Evolutionary conservation across 2,888 invertebrate species (phyloP), one percentile per base, ranked within the genome.

Genomic region (Troides aeacus): DNA sequence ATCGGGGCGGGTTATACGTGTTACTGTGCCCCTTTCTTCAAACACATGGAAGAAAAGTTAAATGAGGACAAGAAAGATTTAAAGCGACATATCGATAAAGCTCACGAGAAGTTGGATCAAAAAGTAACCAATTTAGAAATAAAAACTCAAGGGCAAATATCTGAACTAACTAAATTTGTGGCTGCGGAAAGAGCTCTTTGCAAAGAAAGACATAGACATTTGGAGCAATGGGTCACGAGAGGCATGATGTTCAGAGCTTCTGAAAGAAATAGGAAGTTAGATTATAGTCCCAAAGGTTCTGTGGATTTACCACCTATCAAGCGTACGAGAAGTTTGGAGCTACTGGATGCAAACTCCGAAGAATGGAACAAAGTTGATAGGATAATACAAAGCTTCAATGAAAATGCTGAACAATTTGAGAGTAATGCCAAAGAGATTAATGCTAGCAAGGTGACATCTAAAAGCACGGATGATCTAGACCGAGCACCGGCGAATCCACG

Each of bases 1-100:
- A 96, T 98, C n/a, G 98, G 98, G 0, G 96, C 97, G 2, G 97
- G 98, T 0, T 97, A 97, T 84, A 97, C 97, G 0, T 98, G 98
- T 86, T 97, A 97, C 82, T 99, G 99, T 83, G 97, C 97, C 0
- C 98, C 98, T 0, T 96, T 98, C 85, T 96, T 98, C 82, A 95
- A 96, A 73, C 97, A 97, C 75, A 95, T 98, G 88, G 97, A 98
- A 82, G 95, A 97, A 57, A 95, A 96, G 73, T 84, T 98, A 65
- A 97, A 97, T 77, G 94, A 95, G 76, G 96, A 97, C 78, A 96
- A 96, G 77, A 94, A 95, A 72, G 96, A 97, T 77, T 84, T 97
- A 76, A 95, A 97, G 84, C 94, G 95, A 71, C 95, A 95, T 77
- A 96, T 97, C 50, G 96, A 96, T 79, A 94, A 95, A 78, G 96